Evolutionary conservation across 92 coral and sea anemone genomes (phyloP).

Genomic region (Parazoanthus atlanticus): DNA sequence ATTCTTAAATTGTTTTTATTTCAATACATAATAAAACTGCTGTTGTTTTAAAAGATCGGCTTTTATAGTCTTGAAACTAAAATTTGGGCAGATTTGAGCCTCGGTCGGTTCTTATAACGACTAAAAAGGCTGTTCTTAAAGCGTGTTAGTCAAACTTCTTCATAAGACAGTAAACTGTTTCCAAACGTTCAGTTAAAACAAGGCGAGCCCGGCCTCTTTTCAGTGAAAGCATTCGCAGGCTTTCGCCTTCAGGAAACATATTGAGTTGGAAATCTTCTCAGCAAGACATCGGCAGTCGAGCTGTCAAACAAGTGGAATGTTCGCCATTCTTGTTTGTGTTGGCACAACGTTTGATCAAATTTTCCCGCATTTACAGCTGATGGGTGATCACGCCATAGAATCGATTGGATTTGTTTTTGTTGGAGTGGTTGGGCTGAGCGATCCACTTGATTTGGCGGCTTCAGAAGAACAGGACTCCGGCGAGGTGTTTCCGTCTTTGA

Average conservation of each 20-base stretch:
- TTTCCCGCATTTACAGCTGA: neutral
- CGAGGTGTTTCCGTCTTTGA: neutral
- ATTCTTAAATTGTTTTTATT: too few relatives aligned
- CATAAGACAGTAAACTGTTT: neutral
- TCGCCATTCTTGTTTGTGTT: neutral
- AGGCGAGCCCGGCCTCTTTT: neutral
- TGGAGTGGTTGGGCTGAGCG: conserved; percentile 25
- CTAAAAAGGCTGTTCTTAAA: too few relatives aligned
- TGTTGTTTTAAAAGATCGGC: neutral
- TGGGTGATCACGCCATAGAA: conserved; percentile 20
- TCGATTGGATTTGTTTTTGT: conserved; percentile 39
- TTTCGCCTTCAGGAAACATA: neutral
- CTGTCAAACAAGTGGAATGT: neutral
- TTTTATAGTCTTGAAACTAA: too few relatives aligned
- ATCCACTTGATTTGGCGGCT: conserved; percentile 24
- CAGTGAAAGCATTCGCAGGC: neutral
- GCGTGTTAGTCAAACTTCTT: neutral
- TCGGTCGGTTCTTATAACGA: neutral
- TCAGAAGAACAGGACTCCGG: conserved; percentile 41
- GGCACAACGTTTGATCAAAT: neutral
- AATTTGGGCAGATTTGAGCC: neutral
- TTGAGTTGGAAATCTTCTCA: neutral
- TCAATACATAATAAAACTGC: neutral
- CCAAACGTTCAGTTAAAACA: neutral
- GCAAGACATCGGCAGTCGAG: neutral